Evolutionary conservation across 2,113 vertebrate species (phyloP).

Genomic region (Progne subis): DNA sequence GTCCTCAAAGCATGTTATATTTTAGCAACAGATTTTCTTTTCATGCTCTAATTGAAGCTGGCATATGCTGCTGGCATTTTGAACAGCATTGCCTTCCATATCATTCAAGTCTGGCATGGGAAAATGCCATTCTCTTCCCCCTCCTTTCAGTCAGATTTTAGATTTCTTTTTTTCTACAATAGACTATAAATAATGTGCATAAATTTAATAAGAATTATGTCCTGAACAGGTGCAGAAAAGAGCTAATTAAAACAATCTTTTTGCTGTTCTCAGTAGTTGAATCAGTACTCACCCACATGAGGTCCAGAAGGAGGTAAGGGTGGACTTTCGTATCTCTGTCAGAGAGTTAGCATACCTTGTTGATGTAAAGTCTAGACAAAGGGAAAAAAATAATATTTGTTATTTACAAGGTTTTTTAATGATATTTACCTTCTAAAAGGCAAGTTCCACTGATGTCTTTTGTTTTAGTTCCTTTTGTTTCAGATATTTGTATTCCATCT

Average conservation of each 20-base stretch:
- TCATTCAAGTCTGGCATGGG: not conserved
- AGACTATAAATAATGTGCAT: not conserved
- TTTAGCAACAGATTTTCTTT: conserved; percentile 33
- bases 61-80: conserved; percentile 23
- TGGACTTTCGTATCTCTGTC: not conserved
- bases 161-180: not conserved
- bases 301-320: not conserved
- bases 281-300: not conserved
- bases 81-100: not conserved
- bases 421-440: not conserved
- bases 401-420: not conserved
- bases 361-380: not conserved
- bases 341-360: not conserved
- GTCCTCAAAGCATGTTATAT: not conserved
- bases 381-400: not conserved
- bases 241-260: not conserved
- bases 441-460: not conserved
- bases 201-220: not conserved
- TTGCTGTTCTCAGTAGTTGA: not conserved
- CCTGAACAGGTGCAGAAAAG: not conserved
- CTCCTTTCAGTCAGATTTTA: not conserved
- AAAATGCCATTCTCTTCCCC: not conserved
- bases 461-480: conserved; percentile 14
- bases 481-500: not conserved
- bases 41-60: conserved; percentile 35